Percentiles rank a stretch among this genome's conserved stretches.
Evolutionary conservation across 2,113 vertebrate species (phyloP).

Genomic region (Accipiter virgatus): DNA sequence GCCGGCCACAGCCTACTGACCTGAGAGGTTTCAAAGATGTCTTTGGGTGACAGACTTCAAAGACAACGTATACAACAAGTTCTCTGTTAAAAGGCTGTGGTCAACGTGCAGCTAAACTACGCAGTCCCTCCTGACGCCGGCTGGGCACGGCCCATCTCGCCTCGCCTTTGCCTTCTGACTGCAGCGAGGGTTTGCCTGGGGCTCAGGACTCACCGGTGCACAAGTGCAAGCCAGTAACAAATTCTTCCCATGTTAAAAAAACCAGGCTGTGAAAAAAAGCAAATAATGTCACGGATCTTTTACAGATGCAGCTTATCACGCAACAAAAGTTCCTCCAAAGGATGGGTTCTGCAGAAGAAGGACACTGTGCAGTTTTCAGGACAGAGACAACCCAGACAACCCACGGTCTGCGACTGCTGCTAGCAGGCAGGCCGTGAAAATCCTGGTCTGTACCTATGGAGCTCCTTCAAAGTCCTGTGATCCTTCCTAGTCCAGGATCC

Average conservation of each 20-base stretch:
- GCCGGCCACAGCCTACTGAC: background rate
- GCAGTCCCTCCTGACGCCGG: background rate
- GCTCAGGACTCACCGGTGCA: background rate
- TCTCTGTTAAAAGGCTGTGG: background rate
- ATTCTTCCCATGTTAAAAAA: background rate
- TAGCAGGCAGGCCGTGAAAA: background rate
- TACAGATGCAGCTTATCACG: background rate
- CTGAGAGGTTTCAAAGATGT: background rate
- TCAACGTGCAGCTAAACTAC: background rate
- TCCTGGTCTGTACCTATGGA: background rate
- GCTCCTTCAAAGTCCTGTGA: background rate
- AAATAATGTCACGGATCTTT: background rate
- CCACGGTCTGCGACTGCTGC: background rate
- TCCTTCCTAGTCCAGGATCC: background rate
- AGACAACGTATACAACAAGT: background rate
- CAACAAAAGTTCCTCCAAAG: background rate
- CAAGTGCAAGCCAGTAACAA: background rate
- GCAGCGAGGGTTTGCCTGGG: background rate
- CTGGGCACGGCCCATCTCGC: background rate
- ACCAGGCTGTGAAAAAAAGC: background rate
- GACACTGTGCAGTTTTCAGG: background rate
- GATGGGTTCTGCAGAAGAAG: background rate
- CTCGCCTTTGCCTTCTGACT: fast-evolving
- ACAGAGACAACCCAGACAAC: background rate
- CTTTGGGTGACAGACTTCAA: background rate